These are phyloP conservation scores for Coleophora deauratella DNA, from an alignment of 2,888 invertebrate genomes.

Conservation along the genomic window DNA sequence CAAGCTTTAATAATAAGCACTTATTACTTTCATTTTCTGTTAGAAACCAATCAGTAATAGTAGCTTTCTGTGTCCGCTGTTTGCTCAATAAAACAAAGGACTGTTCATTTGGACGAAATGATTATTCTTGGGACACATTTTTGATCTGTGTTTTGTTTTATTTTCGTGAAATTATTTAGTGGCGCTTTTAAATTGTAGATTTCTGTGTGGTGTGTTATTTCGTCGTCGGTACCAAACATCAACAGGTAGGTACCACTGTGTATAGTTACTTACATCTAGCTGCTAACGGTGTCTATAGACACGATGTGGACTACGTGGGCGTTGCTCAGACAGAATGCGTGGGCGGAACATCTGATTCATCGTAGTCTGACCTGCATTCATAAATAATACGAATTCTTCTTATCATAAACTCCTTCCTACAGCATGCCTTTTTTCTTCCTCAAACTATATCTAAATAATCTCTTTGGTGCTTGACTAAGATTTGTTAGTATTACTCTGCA, in stretches of 20 bases:
- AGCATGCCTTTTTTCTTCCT: too few species aligned
- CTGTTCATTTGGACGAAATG: constrained; percentile 17
- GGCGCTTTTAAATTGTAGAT: too few species aligned
- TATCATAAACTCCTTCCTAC: too few species aligned
- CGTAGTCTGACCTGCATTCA: constrained; percentile 33
- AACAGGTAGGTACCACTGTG: constrained; percentile 52
- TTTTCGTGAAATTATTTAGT: too few species aligned
- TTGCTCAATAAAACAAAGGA: too few species aligned
- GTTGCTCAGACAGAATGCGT: constrained; percentile 57
- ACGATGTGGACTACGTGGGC: constrained; percentile 36
- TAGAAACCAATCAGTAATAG: background rate
- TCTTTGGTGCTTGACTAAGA: too few species aligned
- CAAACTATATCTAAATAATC: too few species aligned
- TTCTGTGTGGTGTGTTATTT: too few species aligned
- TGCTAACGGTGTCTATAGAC: constrained; percentile 26
- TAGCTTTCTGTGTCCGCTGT: too few species aligned
- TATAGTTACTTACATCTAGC: constrained; percentile 26
- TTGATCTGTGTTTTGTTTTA: too few species aligned
- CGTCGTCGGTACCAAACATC: constrained; percentile 22
- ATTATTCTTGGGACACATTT: background rate
- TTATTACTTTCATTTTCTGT: constrained; percentile 28
- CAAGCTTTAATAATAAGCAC: constrained; percentile 47
- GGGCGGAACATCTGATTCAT: constrained; percentile 46
- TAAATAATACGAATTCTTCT: constrained; percentile 28
- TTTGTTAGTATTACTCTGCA: too few species aligned